Percentiles rank a stretch among this genome's conserved stretches.
Evolutionary conservation across 1,140 invertebrate species (phyloP).

Genomic region (Teleogryllus occipitalis): DNA sequence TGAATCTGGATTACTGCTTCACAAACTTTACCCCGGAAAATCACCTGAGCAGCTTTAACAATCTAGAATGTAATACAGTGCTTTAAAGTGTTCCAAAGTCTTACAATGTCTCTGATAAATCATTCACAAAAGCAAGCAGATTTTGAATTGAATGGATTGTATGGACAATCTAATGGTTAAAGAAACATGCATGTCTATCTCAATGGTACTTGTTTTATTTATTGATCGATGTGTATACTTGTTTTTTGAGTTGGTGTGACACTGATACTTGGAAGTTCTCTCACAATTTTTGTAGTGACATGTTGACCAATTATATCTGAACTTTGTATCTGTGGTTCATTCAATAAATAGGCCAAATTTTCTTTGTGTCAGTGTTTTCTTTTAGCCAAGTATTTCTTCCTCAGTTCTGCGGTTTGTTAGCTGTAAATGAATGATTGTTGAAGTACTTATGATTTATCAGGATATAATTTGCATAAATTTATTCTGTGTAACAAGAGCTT

Average conservation of each 20-base stretch:
- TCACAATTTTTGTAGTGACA: background rate
- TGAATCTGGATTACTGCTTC: too few relatives aligned
- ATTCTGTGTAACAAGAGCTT: too few relatives aligned
- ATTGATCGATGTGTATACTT: background rate
- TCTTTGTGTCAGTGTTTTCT: background rate
- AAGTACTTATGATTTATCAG: too few relatives aligned
- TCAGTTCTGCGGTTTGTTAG: background rate
- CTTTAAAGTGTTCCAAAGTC: too few relatives aligned
- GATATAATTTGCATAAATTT: too few relatives aligned
- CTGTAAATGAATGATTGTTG: too few relatives aligned
- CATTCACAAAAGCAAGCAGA: background rate
- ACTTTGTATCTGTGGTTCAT: background rate
- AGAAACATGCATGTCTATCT: background rate
- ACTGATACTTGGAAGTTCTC: background rate
- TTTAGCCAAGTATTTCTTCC: background rate
- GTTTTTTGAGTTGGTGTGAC: background rate
- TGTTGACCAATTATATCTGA: slow-evolving; percentile 1
- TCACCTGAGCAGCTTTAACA: too few relatives aligned
- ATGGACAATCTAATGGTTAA: background rate
- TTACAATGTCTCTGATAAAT: background rate
- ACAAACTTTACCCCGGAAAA: too few relatives aligned
- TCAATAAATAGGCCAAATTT: background rate
- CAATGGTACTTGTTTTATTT: background rate
- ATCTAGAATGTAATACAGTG: too few relatives aligned
- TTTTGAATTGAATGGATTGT: background rate